phyloP scores from a whole-genome alignment of 2,888 invertebrate species.

The Leptopilina myrica region DNA sequence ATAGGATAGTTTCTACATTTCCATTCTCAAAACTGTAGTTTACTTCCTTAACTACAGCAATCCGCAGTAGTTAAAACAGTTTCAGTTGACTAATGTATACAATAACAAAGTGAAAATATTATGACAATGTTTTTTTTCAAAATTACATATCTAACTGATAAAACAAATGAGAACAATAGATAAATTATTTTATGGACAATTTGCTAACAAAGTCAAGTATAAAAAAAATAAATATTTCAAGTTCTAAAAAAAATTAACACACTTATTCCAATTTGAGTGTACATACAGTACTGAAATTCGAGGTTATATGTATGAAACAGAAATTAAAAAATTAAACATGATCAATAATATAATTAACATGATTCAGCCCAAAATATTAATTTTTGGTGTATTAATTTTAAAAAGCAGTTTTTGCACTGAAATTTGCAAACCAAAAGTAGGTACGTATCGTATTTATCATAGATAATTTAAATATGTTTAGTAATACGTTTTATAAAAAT shows the following conservation, averaged over 20 bases:
- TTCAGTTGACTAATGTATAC: background rate
- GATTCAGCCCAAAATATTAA: slow-evolving; percentile 27
- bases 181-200: background rate
- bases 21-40: background rate
- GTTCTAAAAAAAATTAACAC: background rate
- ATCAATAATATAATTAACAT: background rate
- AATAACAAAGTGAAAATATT: background rate
- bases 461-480: background rate
- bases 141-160: background rate
- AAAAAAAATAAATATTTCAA: background rate
- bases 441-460: slow-evolving; percentile 48
- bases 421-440: slow-evolving; percentile 58
- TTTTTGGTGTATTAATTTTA: slow-evolving; percentile 38
- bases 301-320: background rate
- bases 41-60: background rate
- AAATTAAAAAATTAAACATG: background rate
- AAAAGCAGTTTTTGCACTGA: slow-evolving; percentile 42
- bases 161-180: background rate
- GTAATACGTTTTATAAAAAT: background rate
- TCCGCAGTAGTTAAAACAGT: background rate
- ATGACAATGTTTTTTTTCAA: background rate
- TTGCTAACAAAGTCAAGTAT: background rate
- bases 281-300: no score
- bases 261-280: background rate
- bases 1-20: background rate